Evolutionary conservation across 2,797 vertebrate species (phyloP), one percentile per base, ranked within the genome.

Genomic region (Ceyx erithaca): DNA sequence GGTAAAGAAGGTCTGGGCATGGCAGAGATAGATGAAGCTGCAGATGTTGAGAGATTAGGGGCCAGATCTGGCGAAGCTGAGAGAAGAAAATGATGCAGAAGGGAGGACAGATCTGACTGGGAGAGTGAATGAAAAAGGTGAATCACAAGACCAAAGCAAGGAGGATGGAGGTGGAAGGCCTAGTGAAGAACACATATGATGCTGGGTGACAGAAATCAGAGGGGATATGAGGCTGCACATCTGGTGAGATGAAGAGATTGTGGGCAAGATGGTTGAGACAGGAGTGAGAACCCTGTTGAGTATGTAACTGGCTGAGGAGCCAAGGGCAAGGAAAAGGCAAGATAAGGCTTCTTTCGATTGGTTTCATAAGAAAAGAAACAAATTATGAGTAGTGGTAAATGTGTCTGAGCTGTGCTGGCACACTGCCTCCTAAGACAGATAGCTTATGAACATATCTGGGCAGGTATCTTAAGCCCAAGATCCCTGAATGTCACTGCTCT

Each of bases 1-100:
- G 10, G 12, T 61, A 45, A 81, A n/a, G 35, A 67, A 46, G 20
- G 6, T 9, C 48, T 63, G 45, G 12, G 15, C 14, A 14, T 10
- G 9, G 22, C 14, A 6, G 41, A 61, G 31, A 23, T 61, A 31
- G 26, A 35, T 0, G 14, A 54, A 86, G 15, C 25, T 82, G 11
- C 30, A 6, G 0, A 2, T 3, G 1, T 6, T 67, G 23, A 20
- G 35, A 73, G 12, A 14, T 7, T 41, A 54, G 12, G 18, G 49
- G 2, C 3, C 21, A 51, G 18, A 16, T 13, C 8, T 1, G 0
- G 4, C 37, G 28, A 17, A 46, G 11, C 41, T 80, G 54, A 68
- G 62, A n/a, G 13, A 85, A 68, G 46, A 14, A 46, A 7, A 8
- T 35, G 30, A 75, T 15, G 6, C 8, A 52, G 58, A 71, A 71